Evolutionary conservation across 2,888 invertebrate species (phyloP), one percentile per base, ranked within the genome.

Genomic region (Polymixis lichenea): DNA sequence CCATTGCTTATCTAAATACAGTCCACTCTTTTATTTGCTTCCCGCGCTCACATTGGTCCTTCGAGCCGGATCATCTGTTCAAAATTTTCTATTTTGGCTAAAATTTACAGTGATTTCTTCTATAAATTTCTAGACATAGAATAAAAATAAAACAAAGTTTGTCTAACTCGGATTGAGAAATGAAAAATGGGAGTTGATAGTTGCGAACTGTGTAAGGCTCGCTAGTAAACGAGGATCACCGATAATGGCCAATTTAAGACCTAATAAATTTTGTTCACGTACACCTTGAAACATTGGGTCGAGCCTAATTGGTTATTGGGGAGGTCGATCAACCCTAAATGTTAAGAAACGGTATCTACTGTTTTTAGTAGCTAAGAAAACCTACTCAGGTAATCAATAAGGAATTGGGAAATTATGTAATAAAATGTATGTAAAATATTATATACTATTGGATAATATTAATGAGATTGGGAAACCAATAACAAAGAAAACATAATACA

Each of bases 151-250:
- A 81, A 53, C 32, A 56, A 76, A 70, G 55, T 75, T 76, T 62
- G 56, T 32, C 56, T 55, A 53, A 76, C 65, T 75, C 49, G 55
- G 51, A 78, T 76, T 72, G 38, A 67, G 66, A 66, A 55, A 86
- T 82, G 86, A 87, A 82, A 87, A 84, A 87, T 87, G 76, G 77
- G 67, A 79, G 77, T 80, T 86, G 38, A 66, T 73, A 79, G 80
- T 79, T 86, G 28, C 56, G 8, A 76, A 77, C 60, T 64, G 62
- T 55, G 60, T 66, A 60, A 71, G 72, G 62, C 25, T 73, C 74
- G 65, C 66, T 77, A 69, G 74, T 62, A 68, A 75, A 76, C 64
- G 71, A 38, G 78, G 69, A 87, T 87, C 85, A 85, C 78, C 62
- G 72, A 67, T 82, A 86, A 86, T 80, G 77, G 85, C 66, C 76